A percentile compares a stretch with the other conserved stretches of the same genome.
Evolutionary conservation across 2,888 invertebrate species (phyloP).

Genomic region (Drosophila yooni): DNA sequence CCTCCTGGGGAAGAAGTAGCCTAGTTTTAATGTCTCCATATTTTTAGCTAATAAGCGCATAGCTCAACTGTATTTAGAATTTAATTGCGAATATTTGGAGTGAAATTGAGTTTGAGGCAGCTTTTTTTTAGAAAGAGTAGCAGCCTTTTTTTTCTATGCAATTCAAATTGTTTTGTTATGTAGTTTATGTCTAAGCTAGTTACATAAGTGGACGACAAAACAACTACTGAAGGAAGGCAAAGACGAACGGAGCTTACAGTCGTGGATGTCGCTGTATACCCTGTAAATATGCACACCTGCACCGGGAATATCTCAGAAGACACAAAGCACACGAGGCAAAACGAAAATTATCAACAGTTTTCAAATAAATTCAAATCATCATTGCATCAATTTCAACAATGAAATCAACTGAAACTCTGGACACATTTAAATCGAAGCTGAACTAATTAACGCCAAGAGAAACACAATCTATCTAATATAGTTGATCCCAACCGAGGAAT

Average conservation of each 20-base stretch:
- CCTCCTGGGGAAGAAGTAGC: slow-evolving; percentile 19
- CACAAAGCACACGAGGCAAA: not conserved
- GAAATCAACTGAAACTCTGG: not conserved
- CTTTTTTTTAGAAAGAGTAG: not conserved
- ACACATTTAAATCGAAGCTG: not conserved
- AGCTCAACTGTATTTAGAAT: slow-evolving; percentile 43
- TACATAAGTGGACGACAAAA: slow-evolving; percentile 37
- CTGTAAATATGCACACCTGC: not conserved
- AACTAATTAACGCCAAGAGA: not conserved
- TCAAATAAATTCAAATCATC: slow-evolving; percentile 23
- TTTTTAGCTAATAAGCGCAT: slow-evolving; percentile 27
- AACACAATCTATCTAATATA: not conserved
- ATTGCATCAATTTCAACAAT: slow-evolving; percentile 3
- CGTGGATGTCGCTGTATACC: not conserved
- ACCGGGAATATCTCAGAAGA: not conserved
- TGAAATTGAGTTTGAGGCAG: slow-evolving; percentile 10
- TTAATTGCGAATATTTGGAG: slow-evolving; percentile 1
- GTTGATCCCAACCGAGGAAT: not conserved
- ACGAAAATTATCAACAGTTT: not conserved
- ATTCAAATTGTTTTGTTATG: slow-evolving; percentile 28
- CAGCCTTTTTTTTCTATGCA: not conserved
- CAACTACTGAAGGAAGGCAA: slow-evolving; percentile 5
- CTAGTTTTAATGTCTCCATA: slow-evolving; percentile 6
- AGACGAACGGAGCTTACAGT: not conserved
- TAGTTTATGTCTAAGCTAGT: slow-evolving; percentile 38